Base-by-base conservation (phyloP, 2,113 vertebrate genomes). In the Mobula hypostoma region DNA sequence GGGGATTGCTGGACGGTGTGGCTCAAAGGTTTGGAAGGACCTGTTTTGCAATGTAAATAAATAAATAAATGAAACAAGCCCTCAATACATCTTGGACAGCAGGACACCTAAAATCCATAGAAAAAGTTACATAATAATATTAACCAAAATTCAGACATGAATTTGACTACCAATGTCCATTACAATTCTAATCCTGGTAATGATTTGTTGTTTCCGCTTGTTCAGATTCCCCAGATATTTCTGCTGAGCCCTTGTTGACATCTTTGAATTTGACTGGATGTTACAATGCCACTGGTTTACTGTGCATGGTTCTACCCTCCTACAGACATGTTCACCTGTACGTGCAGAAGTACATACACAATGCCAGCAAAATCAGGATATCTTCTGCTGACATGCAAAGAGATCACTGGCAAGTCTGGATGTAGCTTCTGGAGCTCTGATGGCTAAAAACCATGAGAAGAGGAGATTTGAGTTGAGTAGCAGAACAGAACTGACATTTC, bases 381-480 rank as follows among this genome's bases (percentile, higher is more conserved):
- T 72, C 14, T 66, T 90, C 29, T n/a, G 1, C 61, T 36, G 85
- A 66, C 29, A 90, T 14, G 19, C 19, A 90, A 4, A 66, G 15
- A 66, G 85, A n/a, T 90, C 14, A 90, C n/a, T 6, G n/a, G 61
- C 85, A 68, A 66, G 29, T 19, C 8, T 66, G 85, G 61, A 90
- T 66, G 61, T 36, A 90, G 29, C 61, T 32, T 66, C 68, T 87
- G 9, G 61, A 90, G 12, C 5, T 90, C 85, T 32, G n/a, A 32
- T 66, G 5, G 61, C 21, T 56, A 12, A 93, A 40, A 92, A 56
- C 9, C 27, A 6, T 56, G 68, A 74, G 70, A 15, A 7, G 29
- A 32, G 27, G 40, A 74, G 36, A 93, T 93, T 93, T 56, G 68
- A 48, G 68, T 56, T 93, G 68, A 93, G 66, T 48, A 93, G 91